These are phyloP conservation scores for Ictidomys tridecemlineatus DNA, from an alignment of 2,113 vertebrate genomes.

Conservation along the genomic window DNA sequence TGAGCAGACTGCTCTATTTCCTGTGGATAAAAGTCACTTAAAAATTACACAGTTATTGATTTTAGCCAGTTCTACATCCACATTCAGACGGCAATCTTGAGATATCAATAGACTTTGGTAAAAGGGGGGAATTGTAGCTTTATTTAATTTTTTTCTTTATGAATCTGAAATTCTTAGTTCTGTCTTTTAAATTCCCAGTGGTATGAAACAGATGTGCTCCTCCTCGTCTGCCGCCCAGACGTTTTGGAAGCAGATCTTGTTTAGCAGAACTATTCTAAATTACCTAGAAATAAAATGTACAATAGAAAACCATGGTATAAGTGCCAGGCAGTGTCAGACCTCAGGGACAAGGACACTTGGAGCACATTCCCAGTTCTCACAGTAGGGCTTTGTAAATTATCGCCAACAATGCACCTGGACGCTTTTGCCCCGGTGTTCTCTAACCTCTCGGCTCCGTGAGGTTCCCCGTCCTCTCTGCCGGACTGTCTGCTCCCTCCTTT, in stretches of 20 bases:
- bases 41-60: neutral
- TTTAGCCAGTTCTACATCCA: neutral
- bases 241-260: constrained; percentile 30
- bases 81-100: neutral
- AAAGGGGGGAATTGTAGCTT: neutral
- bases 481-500: neutral
- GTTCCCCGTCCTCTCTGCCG: neutral
- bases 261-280: constrained; percentile 25
- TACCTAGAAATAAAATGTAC: neutral
- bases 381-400: neutral
- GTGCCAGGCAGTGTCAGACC: neutral
- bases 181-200: neutral
- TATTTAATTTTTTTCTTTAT: neutral
- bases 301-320: constrained; percentile 28
- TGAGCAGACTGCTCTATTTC: neutral
- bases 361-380: neutral
- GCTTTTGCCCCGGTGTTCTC: neutral
- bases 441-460: neutral
- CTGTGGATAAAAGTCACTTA: neutral
- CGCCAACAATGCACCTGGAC: neutral
- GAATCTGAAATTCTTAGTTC: neutral
- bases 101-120: neutral
- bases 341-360: neutral
- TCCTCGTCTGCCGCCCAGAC: neutral
- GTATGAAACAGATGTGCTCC: neutral